Evolutionary conservation across 2,888 invertebrate species (phyloP), one percentile per base, ranked within the genome.

Genomic region (Leptopilina syphax): DNA sequence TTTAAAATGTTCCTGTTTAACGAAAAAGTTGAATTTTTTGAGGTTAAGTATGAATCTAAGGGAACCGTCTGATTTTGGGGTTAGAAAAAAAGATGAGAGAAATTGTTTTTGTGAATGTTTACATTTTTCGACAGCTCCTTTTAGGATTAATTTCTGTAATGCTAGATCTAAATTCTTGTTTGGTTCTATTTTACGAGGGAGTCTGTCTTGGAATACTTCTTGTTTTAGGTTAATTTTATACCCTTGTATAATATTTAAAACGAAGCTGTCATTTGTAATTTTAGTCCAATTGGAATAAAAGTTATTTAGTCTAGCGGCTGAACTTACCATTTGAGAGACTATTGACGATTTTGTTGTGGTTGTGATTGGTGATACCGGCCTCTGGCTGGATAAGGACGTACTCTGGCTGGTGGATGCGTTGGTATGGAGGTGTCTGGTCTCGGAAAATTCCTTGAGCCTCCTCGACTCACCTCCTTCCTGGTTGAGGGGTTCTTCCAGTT

Each of bases 1-100:
- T 65, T 83, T 80, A 27, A 83, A 83, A 44, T 83, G 83, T 8
- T 57, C 18, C 24, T 13, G 54, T 65, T 12, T 27, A 1, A 83
- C 60, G 7, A 60, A n/a, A 44, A 79, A 80, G 44, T 57, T 83
- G 1, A 80, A 66, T 10, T 60, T 12, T 24, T 80, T 78, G 0
- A 79, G 44, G 50, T 81, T 81, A 65, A 79, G 67, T 2, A 65
- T 24, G 6, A 83, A 80, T 13, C 80, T 60, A 24, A 13, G 13
- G 0, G 80, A 63, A 0, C 83, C 83, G 65, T 83, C 60, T 60
- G 60, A 1, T 18, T 60, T 60, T n/a, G 60, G 4, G 13, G 60
- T 60, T 8, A 79, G 34, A 67, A 81, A 81, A 80, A 34, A 70
- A 0, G 65, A 13, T 1, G 81, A 81, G 8, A 81, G 8, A 50